Evolutionary conservation across 1,140 invertebrate species (phyloP), one percentile per base, ranked within the genome.

Genomic region (Popillia japonica): DNA sequence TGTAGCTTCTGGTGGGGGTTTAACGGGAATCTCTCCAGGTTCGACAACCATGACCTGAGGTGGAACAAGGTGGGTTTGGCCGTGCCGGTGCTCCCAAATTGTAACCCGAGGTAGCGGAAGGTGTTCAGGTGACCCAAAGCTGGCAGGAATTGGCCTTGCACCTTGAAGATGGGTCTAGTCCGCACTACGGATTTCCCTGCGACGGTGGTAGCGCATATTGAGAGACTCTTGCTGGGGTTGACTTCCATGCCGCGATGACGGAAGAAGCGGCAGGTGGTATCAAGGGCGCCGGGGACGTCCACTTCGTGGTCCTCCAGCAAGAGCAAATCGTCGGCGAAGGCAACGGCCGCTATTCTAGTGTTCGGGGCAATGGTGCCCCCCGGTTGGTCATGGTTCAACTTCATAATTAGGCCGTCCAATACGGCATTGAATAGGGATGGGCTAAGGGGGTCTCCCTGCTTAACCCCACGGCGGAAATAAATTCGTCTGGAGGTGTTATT

Each of bases 381-480:
- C 0, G 11, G 11, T 14, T 27, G n/a, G 6, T 34, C 6, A 6
- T 1, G 2, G 42, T 76, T 73, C 0, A 80, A 23, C 0, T 27
- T 3, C 1, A 17, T 0, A 0, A 89, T 79, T 0, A 86, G 72
- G 0, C 83, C 77, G 55, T 90, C 85, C 76, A 89, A 84, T 0
- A 86, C 85, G 23, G 87, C 74, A 76, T 89, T 89, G 75, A 89
- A 89, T 0, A 89, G 80, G 0, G 87, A 23, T 0, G 87, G 87
- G 0, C 85, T 86, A 3, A 90, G 81, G 0, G 88, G 87, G 72
- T 90, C 88, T 0, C 89, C 88, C 75, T 89, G 89, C 61, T 87
- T 85, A 1, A 89, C 88, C 0, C 87, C 88, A 34, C 82, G 79
- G 34, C 80, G 78, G 2, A 80, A 80, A n/a, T 82, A 72, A 8